Conservation (phyloP, 1,140 invertebrate genomes). For the Helicorthomorpha holstii region DNA sequence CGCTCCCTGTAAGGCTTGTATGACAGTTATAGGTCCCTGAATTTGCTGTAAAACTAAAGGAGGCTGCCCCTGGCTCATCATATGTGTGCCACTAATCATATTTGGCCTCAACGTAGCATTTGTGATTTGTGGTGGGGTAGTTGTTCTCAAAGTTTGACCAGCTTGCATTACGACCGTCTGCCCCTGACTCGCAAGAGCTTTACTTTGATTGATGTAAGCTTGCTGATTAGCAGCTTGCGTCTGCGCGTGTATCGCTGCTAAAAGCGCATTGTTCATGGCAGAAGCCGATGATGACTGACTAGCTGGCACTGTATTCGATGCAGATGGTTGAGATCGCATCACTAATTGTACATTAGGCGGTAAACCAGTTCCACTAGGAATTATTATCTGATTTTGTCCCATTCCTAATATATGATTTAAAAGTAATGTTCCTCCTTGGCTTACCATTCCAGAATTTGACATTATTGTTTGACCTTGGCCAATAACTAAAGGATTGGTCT, state of each 20-base stretch:
- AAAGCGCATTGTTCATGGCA: conserved; percentile 10
- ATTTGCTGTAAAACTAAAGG: background rate
- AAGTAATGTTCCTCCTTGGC: conserved; percentile 15
- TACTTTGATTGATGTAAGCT: conserved; percentile 2
- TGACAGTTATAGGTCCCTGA: background rate
- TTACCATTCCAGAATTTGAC: background rate
- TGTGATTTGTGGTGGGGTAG: background rate
- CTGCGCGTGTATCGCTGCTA: conserved; percentile 14
- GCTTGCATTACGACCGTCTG: background rate
- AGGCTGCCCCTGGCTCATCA: background rate
- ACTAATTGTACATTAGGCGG: conserved; percentile 20
- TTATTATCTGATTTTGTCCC: conserved; percentile 21
- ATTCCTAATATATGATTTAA: conserved; percentile 15
- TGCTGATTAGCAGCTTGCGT: conserved; percentile 13
- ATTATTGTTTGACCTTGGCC: conserved; percentile 10
- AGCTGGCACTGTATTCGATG: conserved; percentile 1
- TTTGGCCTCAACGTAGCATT: background rate
- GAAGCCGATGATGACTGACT: conserved; percentile 4
- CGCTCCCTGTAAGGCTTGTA: background rate
- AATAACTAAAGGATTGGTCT: conserved; percentile 10
- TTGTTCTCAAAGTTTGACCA: background rate
- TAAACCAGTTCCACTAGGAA: conserved; percentile 17
- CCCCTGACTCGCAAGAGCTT: conserved; percentile 1
- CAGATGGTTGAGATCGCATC: conserved; percentile 19
- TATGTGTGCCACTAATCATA: background rate